phyloP scores from a whole-genome alignment of 2,113 vertebrate species.

The Philantomba maxwellii region DNA sequence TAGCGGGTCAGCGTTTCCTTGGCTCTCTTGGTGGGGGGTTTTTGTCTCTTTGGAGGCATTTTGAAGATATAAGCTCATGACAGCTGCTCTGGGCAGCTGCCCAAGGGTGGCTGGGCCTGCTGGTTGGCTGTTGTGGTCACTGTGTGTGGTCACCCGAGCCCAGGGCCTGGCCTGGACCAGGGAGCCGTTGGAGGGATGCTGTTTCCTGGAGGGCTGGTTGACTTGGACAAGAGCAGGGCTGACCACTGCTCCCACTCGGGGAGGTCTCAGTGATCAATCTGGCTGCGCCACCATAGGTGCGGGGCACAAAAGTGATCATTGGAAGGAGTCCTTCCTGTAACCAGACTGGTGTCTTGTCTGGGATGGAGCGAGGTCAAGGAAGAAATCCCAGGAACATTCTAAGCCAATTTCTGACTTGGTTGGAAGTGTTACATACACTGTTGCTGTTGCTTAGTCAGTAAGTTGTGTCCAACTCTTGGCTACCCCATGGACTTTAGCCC shows the following conservation, averaged over 20 bases:
- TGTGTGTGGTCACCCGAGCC: neutral
- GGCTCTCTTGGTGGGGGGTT: neutral
- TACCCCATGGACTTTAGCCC: neutral
- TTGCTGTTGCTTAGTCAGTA: neutral
- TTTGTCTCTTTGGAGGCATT: neutral
- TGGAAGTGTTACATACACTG: neutral
- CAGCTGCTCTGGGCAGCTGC: neutral
- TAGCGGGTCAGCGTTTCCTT: fast-evolving
- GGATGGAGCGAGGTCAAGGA: neutral
- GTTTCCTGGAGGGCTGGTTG: neutral
- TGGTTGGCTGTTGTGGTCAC: neutral
- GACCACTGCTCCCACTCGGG: neutral
- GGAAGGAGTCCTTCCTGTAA: no score
- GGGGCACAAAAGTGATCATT: neutral
- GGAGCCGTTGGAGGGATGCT: no score
- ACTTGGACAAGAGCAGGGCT: no score
- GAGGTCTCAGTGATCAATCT: neutral
- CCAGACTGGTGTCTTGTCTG: neutral
- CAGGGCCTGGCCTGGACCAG: neutral
- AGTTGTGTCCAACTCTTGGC: neutral
- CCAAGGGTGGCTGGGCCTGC: neutral
- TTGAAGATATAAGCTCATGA: neutral
- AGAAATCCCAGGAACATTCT: neutral
- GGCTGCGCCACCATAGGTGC: neutral
- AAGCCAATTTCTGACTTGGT: neutral